These are phyloP conservation scores for Eptesicus fuscus DNA, from an alignment of 2,113 vertebrate species.

Conservation along the genomic window DNA sequence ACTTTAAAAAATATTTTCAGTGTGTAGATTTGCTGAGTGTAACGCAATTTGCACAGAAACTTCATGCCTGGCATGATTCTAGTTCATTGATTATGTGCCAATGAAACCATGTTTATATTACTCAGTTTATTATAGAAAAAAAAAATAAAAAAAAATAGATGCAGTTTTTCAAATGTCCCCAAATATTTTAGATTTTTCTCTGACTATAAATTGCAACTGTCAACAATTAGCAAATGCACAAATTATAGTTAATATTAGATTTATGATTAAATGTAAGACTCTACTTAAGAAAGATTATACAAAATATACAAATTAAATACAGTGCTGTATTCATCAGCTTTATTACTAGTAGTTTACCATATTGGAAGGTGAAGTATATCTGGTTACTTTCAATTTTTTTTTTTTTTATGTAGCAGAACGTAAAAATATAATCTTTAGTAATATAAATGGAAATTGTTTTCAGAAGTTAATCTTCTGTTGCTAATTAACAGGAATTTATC, in stretches of 20 bases:
- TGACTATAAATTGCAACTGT: neutral
- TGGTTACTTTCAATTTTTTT: neutral
- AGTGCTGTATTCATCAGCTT: neutral
- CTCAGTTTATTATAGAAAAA: slow-evolving; percentile 1
- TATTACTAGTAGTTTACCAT: neutral
- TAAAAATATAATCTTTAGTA: neutral
- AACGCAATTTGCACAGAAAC: slow-evolving; percentile 65
- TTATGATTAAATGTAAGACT: neutral
- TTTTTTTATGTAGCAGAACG: neutral
- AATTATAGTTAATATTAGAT: neutral
- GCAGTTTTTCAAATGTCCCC: neutral
- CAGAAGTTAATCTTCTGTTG: neutral
- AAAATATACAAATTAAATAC: neutral
- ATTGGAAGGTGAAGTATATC: neutral
- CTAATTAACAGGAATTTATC: neutral
- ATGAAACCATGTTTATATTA: slow-evolving; percentile 10
- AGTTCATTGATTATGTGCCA: slow-evolving; percentile 50
- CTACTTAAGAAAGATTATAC: neutral
- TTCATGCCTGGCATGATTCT: slow-evolving; percentile 56
- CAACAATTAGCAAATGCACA: neutral
- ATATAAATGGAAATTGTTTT: neutral
- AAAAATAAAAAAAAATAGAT: slow-evolving; percentile 9
- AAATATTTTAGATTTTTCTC: neutral
- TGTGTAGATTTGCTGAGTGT: slow-evolving; percentile 18
- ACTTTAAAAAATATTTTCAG: slow-evolving; percentile 68